A percentile compares a stretch with the other conserved stretches of the same genome.
phyloP scores from a whole-genome alignment of 2,888 invertebrate species.

The Meiosimyza decipiens region DNA sequence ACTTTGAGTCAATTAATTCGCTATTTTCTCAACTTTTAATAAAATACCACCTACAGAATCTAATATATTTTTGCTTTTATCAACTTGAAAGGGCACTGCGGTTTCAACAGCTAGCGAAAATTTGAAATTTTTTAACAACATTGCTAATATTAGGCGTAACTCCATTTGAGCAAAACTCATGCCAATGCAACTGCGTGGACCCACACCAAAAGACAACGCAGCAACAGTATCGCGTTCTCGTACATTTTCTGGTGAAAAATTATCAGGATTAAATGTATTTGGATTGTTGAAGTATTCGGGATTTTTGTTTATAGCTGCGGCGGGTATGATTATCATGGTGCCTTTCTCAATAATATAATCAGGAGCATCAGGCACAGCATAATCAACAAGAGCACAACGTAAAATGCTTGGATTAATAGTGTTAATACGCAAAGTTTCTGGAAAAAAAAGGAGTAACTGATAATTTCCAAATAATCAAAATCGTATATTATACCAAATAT shows the following conservation, averaged over 20 bases:
- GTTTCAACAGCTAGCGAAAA: slow-evolving; percentile 38
- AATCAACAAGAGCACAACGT: slow-evolving; percentile 55
- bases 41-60: slow-evolving; percentile 39
- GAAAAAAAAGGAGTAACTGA: slow-evolving; percentile 33
- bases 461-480: neutral
- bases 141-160: slow-evolving; percentile 41
- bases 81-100: slow-evolving; percentile 34
- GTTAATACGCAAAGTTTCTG: slow-evolving; percentile 70
- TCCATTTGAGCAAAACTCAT: slow-evolving; percentile 49
- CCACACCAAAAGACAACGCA: slow-evolving; percentile 50
- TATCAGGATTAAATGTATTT: slow-evolving; percentile 71
- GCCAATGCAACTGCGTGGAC: slow-evolving; percentile 47
- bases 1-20: too few species aligned
- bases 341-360: slow-evolving; percentile 13
- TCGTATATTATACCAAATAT: slow-evolving; percentile 45
- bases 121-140: slow-evolving; percentile 41
- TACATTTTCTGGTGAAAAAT: slow-evolving; percentile 70
- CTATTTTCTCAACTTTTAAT: slow-evolving; percentile 36
- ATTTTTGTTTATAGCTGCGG: slow-evolving; percentile 72
- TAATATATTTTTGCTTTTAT: slow-evolving; percentile 12
- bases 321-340: slow-evolving; percentile 65
- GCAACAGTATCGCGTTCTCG: slow-evolving; percentile 64
- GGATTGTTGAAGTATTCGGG: slow-evolving; percentile 69
- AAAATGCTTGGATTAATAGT: slow-evolving; percentile 62
- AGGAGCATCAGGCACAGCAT: slow-evolving; percentile 53